Evolutionary conservation across 2,888 invertebrate genomes (phyloP), one percentile per base, ranked within the genome.

Genomic region (Copidosoma aretas): DNA sequence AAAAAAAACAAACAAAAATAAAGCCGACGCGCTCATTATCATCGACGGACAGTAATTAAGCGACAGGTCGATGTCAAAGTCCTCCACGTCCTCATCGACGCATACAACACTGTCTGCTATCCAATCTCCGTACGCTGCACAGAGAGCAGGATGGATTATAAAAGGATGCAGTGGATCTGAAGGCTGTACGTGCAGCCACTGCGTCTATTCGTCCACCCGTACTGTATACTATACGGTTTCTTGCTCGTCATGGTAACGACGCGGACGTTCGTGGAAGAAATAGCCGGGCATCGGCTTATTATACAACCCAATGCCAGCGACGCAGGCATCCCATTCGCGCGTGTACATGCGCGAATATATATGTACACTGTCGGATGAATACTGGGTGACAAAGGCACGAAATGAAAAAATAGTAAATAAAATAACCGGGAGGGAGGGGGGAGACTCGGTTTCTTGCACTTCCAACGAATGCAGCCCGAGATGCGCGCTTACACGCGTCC

Each of bases 211-310:
- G 43, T 46, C 43, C 12, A 12, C 15, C 43, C 12, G 43, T 17
- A 1, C 43, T 14, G n/a, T n/a, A n/a, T n/a, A n/a, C n/a, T n/a
- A n/a, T n/a, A 46, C 14, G 43, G 46, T 57, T 77, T 79, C 75
- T 79, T 77, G 76, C 77, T 76, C 76, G 73, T 77, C 77, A 77
- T 77, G 78, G 78, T 77, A 80, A 80, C 79, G 76, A 78, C 78
- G 72, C 81, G 78, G 76, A 78, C 78, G 72, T 81, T 81, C 80
- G 77, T 78, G 79, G 81, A 81, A 81, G 77, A 80, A 79, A 79
- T 78, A 75, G 76, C 77, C 21, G 12, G 43, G 51, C 60, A 56
- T 66, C 66, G 61, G 69, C 71, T 66, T 73, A 63, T 71, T 32
- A 73, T 73, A 71, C 71, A 71, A 59, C 66, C n/a, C 65, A 46